Conservation (phyloP, 2,797 vertebrate species). For the Brachyalestes nurse region DNA sequence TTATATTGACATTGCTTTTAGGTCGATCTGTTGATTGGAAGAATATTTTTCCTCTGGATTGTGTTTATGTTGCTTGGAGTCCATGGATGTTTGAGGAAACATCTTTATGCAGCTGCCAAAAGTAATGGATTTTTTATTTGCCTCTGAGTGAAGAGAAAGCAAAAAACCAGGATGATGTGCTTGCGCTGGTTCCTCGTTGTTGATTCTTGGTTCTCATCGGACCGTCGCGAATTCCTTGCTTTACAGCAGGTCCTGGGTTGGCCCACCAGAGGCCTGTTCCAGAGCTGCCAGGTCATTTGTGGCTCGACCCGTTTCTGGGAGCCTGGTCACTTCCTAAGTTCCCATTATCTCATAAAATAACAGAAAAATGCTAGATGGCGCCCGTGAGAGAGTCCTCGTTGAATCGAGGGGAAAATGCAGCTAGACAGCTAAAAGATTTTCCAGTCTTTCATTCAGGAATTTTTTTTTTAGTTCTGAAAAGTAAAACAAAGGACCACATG, state of each 20-base stretch:
- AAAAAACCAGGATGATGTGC: not conserved
- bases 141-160: not conserved
- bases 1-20: not conserved
- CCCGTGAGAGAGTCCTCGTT: too few relatives aligned
- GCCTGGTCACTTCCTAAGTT: not conserved
- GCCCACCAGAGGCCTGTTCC: conserved; percentile 68
- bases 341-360: too few relatives aligned
- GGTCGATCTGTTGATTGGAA: not conserved
- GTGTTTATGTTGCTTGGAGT: not conserved
- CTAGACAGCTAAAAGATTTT: too few relatives aligned
- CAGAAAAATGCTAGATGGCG: too few relatives aligned
- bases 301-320: conserved; percentile 57
- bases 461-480: too few relatives aligned
- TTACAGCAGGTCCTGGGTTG: conserved; percentile 80
- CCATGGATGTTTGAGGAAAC: not conserved
- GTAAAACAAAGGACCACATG: too few relatives aligned
- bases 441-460: too few relatives aligned
- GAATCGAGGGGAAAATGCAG: too few relatives aligned
- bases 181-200: conserved; percentile 66
- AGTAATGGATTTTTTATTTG: not conserved
- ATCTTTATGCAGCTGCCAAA: not conserved
- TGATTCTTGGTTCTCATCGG: conserved; percentile 68
- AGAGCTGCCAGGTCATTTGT: conserved; percentile 55
- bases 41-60: not conserved
- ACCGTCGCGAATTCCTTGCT: conserved; percentile 66